These are phyloP conservation scores for Euphonia xanthogaster DNA, from an alignment of 2,797 vertebrate genomes.

Conservation along the genomic window DNA sequence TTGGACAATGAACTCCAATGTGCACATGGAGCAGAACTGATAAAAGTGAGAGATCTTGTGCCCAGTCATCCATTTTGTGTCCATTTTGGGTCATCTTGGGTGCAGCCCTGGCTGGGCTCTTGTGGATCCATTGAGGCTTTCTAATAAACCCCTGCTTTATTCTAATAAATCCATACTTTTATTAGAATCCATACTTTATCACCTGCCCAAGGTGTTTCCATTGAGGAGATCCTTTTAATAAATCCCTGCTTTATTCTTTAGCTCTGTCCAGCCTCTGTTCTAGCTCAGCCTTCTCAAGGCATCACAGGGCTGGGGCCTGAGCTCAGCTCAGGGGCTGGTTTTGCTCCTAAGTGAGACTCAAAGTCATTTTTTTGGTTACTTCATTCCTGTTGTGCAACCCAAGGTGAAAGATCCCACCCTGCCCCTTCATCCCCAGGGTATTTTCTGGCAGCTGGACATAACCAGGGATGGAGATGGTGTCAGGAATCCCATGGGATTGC, in stretches of 20 bases:
- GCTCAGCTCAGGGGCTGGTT: neutral
- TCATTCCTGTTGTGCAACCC: neutral
- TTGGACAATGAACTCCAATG: neutral
- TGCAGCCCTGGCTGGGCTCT: neutral
- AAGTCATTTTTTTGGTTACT: rapidly evolving
- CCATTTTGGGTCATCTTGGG: neutral
- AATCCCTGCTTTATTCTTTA: neutral
- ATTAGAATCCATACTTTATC: neutral
- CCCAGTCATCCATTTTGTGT: neutral
- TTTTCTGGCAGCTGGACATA: neutral
- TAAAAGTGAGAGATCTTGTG: rapidly evolving
- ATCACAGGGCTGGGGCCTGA: rapidly evolving
- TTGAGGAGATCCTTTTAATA: neutral
- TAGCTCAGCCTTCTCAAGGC: neutral
- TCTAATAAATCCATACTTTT: neutral
- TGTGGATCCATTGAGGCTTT: neutral
- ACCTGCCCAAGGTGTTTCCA: neutral
- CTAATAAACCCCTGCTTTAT: neutral
- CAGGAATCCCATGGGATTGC: neutral
- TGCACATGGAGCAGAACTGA: neutral
- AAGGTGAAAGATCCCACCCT: neutral
- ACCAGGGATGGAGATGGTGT: neutral
- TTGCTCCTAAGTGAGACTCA: neutral
- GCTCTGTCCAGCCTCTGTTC: neutral
- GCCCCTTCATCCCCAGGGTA: neutral